Base-by-base conservation (phyloP, 92 coral and sea anemone genomes). In the Epizoanthus illoricatus region DNA sequence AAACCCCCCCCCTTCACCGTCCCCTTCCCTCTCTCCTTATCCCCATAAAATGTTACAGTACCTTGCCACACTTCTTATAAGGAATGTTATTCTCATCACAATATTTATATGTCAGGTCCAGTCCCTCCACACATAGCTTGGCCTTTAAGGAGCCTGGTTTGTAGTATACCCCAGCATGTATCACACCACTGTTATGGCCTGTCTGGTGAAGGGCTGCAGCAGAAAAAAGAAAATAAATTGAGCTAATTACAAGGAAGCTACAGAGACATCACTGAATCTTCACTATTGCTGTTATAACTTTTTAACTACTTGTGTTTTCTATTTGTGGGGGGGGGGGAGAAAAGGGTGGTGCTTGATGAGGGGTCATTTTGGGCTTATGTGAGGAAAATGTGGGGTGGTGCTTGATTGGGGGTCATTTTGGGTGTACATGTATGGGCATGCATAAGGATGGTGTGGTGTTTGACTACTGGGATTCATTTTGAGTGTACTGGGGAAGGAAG, bases 121-220 rank as follows among this genome's bases (percentile, higher is more conserved):
- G 79, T 67, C 99, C 99, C 80, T 94, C 93, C 0, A 97, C 99
- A 81, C 99, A 97, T 20, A 97, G 90, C 73, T 94, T 93, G 80
- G 99, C 99, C 84, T 97, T 97, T 39, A 97, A 87, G 59, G 99
- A 90, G 79, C 99, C 99, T 75, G 99, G 99, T 28, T 94, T 94
- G 81, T 97, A 97, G 88, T 97, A 97, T 63, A 97, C 94, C 1
- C 99, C 99, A 87, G 94, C 92, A 72, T 97, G 99, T 67, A 97
- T 85, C 18, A 97, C 99, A 43, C 99, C 99, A 78, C 99, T 97
- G 81, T 97, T 97, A 68, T 93, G 95, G 17, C 98, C 97, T 43
- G 97, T 90, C 88, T 97, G 99, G 80, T 97, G 99, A 73, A 90
- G 72, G 69, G 99, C 99, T 97, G 71, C 12, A 81, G 73, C 59